These are phyloP conservation scores for Micronycteris hirsuta DNA, from an alignment of 2,113 vertebrate genomes.

Conservation along the genomic window DNA sequence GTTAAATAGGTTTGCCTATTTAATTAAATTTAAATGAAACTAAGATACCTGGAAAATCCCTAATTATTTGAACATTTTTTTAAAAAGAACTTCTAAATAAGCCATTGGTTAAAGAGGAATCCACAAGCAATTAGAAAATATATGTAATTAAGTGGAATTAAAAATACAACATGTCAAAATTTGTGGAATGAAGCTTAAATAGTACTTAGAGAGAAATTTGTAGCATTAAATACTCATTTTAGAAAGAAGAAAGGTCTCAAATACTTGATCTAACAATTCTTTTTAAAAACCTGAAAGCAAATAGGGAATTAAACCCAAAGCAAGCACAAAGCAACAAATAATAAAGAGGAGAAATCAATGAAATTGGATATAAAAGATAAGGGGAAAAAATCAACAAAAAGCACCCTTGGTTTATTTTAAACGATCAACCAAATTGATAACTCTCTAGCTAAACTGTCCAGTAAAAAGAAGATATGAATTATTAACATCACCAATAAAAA, in stretches of 20 bases:
- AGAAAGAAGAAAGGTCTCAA: background rate
- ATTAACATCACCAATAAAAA: background rate
- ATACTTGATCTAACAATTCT: background rate
- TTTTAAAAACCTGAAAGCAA: background rate
- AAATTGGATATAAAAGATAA: background rate
- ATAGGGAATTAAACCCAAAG: background rate
- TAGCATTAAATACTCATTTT: background rate
- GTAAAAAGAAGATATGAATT: background rate
- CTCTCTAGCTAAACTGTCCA: background rate
- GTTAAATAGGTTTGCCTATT: background rate
- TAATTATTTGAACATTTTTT: background rate
- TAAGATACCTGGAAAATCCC: background rate
- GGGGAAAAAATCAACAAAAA: background rate
- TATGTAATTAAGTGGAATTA: background rate
- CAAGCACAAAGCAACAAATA: background rate
- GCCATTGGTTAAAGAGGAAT: background rate
- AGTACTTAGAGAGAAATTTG: background rate
- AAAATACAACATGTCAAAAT: background rate
- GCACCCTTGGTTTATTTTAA: background rate
- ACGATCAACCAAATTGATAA: background rate
- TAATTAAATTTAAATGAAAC: background rate
- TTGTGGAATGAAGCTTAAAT: background rate
- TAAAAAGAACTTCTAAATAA: background rate
- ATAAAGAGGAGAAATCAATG: background rate
- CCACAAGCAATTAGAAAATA: background rate